These are phyloP conservation scores for Heteromormyrus szaboi DNA, from an alignment of 2,797 vertebrate genomes.

Conservation along the genomic window DNA sequence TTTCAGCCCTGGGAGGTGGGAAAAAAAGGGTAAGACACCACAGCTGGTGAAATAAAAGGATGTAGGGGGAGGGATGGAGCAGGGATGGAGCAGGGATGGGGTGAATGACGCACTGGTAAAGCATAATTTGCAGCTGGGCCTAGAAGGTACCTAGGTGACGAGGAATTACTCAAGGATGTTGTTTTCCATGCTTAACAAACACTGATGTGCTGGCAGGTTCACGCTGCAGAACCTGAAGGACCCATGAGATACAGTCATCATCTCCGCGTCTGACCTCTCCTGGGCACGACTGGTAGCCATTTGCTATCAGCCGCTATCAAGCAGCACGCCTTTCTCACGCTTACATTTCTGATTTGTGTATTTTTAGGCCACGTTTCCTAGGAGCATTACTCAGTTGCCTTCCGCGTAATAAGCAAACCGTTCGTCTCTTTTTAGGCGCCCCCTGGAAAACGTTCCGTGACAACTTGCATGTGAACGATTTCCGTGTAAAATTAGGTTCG, in stretches of 20 bases:
- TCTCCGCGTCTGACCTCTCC: not conserved
- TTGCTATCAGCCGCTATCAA: not conserved
- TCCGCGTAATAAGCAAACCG: not conserved
- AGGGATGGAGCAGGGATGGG: not conserved
- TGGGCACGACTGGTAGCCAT: not conserved
- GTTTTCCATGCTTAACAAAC: not conserved
- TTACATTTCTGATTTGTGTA: not conserved
- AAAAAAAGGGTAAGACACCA: not conserved
- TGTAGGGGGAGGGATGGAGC: not conserved
- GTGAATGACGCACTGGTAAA: not conserved
- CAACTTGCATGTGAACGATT: not conserved
- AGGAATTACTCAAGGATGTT: not conserved
- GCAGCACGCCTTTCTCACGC: not conserved
- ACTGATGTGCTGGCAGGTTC: not conserved
- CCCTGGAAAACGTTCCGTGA: not conserved
- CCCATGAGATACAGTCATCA: not conserved
- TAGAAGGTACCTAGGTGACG: not conserved
- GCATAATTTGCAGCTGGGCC: not conserved
- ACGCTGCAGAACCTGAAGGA: not conserved
- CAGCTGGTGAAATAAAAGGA: constrained; percentile 2
- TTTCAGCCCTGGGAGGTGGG: not conserved
- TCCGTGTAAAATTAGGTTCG: not conserved
- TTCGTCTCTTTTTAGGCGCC: not conserved
- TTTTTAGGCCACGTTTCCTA: not conserved
- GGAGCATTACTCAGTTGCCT: not conserved